Percentiles rank a stretch among this genome's conserved stretches.
phyloP scores from a whole-genome alignment of 2,113 vertebrate species.

The Colistium nudipinnis region DNA sequence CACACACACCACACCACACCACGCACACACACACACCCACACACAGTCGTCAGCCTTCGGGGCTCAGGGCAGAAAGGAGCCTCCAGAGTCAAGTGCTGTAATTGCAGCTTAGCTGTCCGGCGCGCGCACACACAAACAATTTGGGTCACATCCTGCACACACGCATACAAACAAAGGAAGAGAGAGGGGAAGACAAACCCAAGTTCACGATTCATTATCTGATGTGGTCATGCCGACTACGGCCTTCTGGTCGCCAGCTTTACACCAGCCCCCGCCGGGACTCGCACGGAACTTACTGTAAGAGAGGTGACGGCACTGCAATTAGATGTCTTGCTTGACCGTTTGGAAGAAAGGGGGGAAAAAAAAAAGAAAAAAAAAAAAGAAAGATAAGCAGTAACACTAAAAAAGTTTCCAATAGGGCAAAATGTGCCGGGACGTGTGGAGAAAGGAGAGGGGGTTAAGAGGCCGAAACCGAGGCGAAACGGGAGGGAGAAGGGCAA shows the following conservation, averaged over 20 bases:
- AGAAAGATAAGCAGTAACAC: no score
- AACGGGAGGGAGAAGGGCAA: constrained; percentile 65
- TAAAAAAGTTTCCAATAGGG: no score
- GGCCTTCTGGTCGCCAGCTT: not conserved
- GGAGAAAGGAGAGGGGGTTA: constrained; percentile 9
- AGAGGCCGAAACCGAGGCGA: constrained; percentile 40
- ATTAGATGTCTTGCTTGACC: no score
- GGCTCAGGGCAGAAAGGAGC: constrained; percentile 35
- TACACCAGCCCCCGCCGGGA: not conserved
- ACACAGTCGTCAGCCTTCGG: constrained; percentile 15
- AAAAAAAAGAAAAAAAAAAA: constrained; percentile 24
- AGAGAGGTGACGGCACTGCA: no score
- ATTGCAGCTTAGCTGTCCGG: constrained; percentile 50
- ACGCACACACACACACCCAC: constrained; percentile 32
- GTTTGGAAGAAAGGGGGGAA: not conserved
- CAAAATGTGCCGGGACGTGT: constrained; percentile 26
- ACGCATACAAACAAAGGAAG: constrained; percentile 58
- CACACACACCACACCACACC: constrained; percentile 32
- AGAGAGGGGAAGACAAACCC: constrained; percentile 19
- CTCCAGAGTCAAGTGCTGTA: constrained; percentile 36
- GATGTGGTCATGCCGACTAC: not conserved
- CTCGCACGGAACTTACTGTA: constrained; percentile 6
- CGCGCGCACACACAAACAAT: constrained; percentile 61
- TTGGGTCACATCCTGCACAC: constrained; percentile 50
- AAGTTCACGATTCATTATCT: constrained; percentile 15